phyloP scores from a whole-genome alignment of 2,113 vertebrate species.

The Aegypius monachus region DNA sequence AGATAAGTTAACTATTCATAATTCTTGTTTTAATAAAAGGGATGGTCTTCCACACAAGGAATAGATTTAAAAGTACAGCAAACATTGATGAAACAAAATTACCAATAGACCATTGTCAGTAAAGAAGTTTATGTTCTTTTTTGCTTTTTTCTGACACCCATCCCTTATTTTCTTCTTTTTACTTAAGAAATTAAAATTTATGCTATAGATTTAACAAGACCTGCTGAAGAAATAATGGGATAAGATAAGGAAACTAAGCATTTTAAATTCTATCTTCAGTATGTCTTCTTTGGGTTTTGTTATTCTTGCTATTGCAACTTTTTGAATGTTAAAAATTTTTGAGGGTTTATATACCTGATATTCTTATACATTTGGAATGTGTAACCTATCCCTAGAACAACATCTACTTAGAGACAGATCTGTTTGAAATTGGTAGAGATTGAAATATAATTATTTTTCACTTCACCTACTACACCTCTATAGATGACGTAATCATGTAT shows the following conservation, averaged over 20 bases:
- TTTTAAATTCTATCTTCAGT: background rate
- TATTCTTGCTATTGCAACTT: background rate
- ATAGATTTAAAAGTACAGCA: background rate
- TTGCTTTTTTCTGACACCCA: background rate
- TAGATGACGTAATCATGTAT: background rate
- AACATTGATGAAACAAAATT: background rate
- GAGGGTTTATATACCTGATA: background rate
- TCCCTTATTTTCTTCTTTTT: background rate
- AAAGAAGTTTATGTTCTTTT: background rate
- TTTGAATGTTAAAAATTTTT: background rate
- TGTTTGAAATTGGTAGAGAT: background rate
- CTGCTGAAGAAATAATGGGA: background rate
- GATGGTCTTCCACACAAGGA: background rate
- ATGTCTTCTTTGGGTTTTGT: background rate
- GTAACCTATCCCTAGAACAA: background rate
- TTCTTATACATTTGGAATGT: background rate
- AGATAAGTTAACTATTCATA: background rate
- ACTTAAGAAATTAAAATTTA: background rate
- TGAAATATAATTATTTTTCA: background rate
- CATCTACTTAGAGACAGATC: background rate
- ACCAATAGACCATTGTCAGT: accelerated
- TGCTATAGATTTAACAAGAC: background rate
- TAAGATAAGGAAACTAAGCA: background rate
- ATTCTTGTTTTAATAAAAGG: background rate
- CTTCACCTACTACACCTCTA: background rate